Base-by-base conservation (phyloP, 2,888 invertebrate species). In the Gymnoscelis rufifasciata region DNA sequence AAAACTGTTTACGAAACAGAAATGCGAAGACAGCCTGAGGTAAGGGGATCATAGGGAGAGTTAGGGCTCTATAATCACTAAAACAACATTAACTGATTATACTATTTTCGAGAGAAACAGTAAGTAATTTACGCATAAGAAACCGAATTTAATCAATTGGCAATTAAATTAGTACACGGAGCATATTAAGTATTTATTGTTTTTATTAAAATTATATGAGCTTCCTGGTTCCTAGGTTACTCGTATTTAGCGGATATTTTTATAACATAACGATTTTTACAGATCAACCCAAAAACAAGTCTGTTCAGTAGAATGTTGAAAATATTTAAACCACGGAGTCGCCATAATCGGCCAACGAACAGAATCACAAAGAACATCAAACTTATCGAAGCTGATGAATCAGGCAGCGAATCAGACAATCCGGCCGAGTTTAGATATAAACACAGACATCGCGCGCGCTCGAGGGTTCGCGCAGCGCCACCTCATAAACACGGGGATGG, bases 241-340 rank as follows among this genome's bases (percentile, higher is more conserved):
- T n/a, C n/a, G n/a, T n/a, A n/a, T n/a, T n/a, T n/a, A n/a, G n/a
- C n/a, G n/a, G n/a, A n/a, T n/a, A n/a, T n/a, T n/a, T n/a, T n/a
- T n/a, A n/a, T n/a, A n/a, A n/a, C n/a, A n/a, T n/a, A n/a, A 11
- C 13, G 12, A 15, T 36, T 15, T 38, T 55, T 41, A 19, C 54
- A 62, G 59, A 50, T 51, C 47, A 50, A 57, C 23, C 54, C 64
- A 51, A 71, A 74, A 47, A 57, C 51, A 6, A 64, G 76, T 8
- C 35, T 83, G 2, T 62, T 84, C n/a, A 62, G 65, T 14, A 81
- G 78, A 55, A 70, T 84, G 66, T 59, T 81, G 4, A 66, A 71
- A 26, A 69, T 77, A 6, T 78, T 83, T 43, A 74, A 71, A 15
- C 54, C 61, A 4, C 75, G 61, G 46, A 64, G 61, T 19, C 60